Percentiles rank a stretch among this genome's conserved stretches.
Evolutionary conservation across 2,113 vertebrate species (phyloP).

Genomic region (Spilogale gracilis): DNA sequence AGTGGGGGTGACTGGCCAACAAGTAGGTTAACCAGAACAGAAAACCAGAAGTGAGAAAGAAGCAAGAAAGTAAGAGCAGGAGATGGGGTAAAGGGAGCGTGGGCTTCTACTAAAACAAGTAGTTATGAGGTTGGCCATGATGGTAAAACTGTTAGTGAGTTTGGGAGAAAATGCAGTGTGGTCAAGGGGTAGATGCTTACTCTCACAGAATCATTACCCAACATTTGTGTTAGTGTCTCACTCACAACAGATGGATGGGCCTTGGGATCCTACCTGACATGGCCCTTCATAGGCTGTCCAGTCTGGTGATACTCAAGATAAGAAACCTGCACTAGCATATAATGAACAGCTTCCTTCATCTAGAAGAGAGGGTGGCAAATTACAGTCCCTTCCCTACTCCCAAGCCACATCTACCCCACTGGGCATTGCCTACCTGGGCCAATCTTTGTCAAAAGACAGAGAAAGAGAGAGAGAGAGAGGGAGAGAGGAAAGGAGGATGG

Average conservation of each 20-base stretch:
- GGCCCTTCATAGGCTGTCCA: not conserved
- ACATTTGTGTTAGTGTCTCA: not conserved
- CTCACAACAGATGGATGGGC: not conserved
- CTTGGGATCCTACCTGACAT: not conserved
- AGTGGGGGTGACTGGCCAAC: not conserved
- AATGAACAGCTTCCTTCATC: not conserved
- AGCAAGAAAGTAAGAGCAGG: not conserved
- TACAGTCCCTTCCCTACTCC: not conserved
- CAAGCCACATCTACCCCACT: not conserved
- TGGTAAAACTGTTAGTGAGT: not conserved
- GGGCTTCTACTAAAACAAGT: not conserved
- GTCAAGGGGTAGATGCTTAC: not conserved
- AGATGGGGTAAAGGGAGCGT: not conserved
- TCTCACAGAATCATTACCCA: not conserved
- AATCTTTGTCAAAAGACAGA: not conserved
- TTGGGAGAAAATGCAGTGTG: not conserved
- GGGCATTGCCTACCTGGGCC: not conserved
- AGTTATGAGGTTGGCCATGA: not conserved
- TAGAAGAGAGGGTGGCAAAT: not conserved
- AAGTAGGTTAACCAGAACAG: not conserved
- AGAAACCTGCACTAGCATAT: not conserved
- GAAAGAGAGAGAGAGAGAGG: not conserved
- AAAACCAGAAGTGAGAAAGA: not conserved
- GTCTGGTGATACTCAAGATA: not conserved
- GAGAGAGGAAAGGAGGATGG: too few relatives aligned